These are phyloP conservation scores for Apotomis betuletana DNA, from an alignment of 2,888 invertebrate genomes.

Conservation along the genomic window DNA sequence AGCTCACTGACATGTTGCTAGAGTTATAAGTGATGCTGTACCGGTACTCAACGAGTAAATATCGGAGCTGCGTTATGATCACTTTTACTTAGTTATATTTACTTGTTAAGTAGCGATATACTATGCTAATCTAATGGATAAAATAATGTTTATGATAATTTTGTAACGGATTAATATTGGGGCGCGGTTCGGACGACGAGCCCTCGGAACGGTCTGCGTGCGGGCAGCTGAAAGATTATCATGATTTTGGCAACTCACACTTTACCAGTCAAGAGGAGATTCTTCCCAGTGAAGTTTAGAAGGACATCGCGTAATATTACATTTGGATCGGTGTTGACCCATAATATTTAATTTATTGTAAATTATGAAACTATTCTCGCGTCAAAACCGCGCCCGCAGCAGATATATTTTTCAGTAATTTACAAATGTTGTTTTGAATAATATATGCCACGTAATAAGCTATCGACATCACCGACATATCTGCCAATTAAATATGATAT, in stretches of 20 bases:
- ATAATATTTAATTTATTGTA: not conserved
- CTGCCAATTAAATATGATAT: conserved; percentile 56
- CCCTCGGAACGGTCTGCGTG: not conserved
- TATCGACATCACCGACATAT: conserved; percentile 57
- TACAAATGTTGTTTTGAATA: conserved; percentile 40
- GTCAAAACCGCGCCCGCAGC: conserved; percentile 11
- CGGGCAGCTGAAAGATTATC: not conserved
- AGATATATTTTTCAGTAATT: conserved; percentile 40
- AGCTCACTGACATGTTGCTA: conserved; percentile 37
- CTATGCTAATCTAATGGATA: conserved; percentile 20
- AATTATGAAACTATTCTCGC: not conserved
- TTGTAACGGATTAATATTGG: conserved; percentile 26
- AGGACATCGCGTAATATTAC: not conserved
- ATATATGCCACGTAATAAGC: conserved; percentile 39
- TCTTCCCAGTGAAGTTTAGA: not conserved
- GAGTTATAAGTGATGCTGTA: conserved; percentile 21
- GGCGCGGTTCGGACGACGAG: conserved; percentile 20
- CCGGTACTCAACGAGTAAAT: not conserved
- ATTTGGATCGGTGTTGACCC: not conserved
- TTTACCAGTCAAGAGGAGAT: not conserved
- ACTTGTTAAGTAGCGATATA: not conserved
- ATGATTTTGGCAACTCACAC: not conserved
- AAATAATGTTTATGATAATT: conserved; percentile 33
- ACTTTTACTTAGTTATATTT: not conserved
- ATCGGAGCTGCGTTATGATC: not conserved